phyloP scores from a whole-genome alignment of 1,140 invertebrate genomes.

The Cydia amplana region DNA sequence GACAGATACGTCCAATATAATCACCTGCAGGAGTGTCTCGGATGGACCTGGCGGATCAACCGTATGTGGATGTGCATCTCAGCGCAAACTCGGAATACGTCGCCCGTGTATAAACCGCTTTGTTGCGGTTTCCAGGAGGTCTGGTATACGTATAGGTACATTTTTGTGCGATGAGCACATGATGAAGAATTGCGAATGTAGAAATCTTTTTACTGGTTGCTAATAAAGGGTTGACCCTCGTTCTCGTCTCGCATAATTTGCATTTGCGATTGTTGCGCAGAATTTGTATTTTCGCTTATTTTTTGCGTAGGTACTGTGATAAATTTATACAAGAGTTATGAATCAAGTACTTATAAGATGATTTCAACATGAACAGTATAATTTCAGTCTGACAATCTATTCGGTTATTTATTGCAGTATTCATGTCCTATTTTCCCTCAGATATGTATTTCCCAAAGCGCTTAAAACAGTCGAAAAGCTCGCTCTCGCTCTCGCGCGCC shows the following conservation, averaged over 20 bases:
- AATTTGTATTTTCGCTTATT: neutral
- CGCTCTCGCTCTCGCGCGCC: neutral
- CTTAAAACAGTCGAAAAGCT: neutral
- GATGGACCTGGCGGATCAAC: slow-evolving; percentile 9
- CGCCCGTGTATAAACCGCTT: neutral
- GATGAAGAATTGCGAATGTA: neutral
- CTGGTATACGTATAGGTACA: neutral
- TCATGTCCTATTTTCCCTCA: neutral
- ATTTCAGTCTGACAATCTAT: too few relatives aligned
- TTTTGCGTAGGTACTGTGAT: neutral
- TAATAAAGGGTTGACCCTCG: neutral
- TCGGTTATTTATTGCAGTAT: too few relatives aligned
- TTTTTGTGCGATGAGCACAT: neutral
- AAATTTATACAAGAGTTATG: too few relatives aligned
- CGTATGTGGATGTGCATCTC: neutral
- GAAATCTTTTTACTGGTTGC: neutral
- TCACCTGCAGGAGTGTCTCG: slow-evolving; percentile 7
- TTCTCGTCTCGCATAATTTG: neutral
- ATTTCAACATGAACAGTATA: too few relatives aligned
- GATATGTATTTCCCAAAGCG: neutral
- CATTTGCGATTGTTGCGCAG: neutral
- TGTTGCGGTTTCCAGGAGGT: neutral
- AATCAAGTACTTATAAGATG: too few relatives aligned
- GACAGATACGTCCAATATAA: neutral
- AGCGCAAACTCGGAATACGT: slow-evolving; percentile 6